Percentiles rank a stretch among this genome's conserved stretches.
Evolutionary conservation across 2,113 vertebrate species (phyloP).

Genomic region (Ciconia maguari): DNA sequence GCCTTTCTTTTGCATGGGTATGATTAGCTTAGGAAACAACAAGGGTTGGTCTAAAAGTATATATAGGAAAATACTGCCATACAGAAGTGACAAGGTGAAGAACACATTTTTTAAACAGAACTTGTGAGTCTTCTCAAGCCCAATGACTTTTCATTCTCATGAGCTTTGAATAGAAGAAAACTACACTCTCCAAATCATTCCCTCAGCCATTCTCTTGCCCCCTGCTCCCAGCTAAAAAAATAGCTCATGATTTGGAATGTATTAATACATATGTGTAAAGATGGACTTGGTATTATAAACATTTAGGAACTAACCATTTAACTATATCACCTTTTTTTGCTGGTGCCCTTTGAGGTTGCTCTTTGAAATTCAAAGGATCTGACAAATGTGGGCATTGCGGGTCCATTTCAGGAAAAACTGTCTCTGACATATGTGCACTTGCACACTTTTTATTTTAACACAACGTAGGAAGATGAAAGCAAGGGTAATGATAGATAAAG

Average conservation of each 20-base stretch:
- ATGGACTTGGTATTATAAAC: background rate
- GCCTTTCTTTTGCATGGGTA: background rate
- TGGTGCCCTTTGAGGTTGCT: background rate
- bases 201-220: background rate
- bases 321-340: background rate
- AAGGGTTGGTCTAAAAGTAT: background rate
- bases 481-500: background rate
- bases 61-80: background rate
- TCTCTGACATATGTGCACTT: background rate
- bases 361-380: background rate
- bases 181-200: background rate
- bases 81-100: background rate
- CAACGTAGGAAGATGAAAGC: slow-evolving; percentile 7
- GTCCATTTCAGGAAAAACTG: slow-evolving; percentile 1
- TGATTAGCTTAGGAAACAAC: background rate
- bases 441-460: slow-evolving; percentile 27
- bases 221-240: background rate
- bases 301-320: background rate
- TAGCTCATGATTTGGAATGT: background rate
- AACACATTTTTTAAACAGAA: background rate
- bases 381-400: background rate
- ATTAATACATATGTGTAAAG: background rate
- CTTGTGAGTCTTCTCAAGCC: background rate
- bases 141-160: background rate
- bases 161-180: background rate